Conservation (phyloP, 2,888 invertebrate species). For the Acronicta aceris region DNA sequence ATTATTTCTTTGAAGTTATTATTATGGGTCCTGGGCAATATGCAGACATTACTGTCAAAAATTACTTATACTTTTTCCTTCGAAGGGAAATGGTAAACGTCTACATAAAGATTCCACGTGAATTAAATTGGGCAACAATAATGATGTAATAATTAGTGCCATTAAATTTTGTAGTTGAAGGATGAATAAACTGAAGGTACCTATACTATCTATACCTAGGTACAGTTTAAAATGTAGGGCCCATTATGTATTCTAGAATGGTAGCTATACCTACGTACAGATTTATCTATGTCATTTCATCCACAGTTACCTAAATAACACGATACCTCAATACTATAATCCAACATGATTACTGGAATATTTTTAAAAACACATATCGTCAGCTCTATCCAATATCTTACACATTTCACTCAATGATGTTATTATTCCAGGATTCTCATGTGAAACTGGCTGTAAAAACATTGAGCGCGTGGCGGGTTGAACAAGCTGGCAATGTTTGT, state of each 20-base stretch:
- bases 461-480: constrained; percentile 48
- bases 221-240: too few relatives aligned
- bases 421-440: constrained; percentile 44
- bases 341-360: too few relatives aligned
- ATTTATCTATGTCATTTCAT: too few relatives aligned
- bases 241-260: too few relatives aligned
- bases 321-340: too few relatives aligned
- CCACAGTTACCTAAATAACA: too few relatives aligned
- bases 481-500: constrained; percentile 22
- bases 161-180: not conserved
- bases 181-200: too few relatives aligned
- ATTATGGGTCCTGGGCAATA: constrained; percentile 24
- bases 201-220: too few relatives aligned
- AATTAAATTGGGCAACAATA: constrained; percentile 10
- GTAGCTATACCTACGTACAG: too few relatives aligned
- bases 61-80: not conserved
- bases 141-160: not conserved
- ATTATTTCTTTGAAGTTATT: constrained; percentile 33
- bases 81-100: fast-evolving
- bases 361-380: not conserved
- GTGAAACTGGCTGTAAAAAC: constrained; percentile 39
- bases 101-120: not conserved
- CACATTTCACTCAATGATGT: not conserved
- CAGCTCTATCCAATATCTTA: not conserved
- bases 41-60: constrained; percentile 11